Evolutionary conservation across 2,888 invertebrate species (phyloP).

Genomic region (Chrysomela aeneicollis): DNA sequence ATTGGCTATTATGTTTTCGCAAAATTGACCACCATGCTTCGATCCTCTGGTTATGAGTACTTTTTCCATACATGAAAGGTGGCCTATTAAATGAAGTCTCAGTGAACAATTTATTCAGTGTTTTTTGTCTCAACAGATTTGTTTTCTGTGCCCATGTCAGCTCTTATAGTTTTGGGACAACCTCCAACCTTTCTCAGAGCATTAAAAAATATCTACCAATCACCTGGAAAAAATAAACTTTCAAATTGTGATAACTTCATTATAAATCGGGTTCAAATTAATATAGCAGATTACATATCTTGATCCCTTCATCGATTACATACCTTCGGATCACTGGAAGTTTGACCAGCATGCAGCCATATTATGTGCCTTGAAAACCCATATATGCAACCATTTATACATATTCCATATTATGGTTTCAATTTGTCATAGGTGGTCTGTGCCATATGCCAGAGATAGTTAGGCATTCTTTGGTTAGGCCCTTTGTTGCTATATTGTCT

Average conservation of each 20-base stretch:
- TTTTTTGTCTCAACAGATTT: constrained; percentile 10
- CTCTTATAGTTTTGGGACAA: constrained; percentile 9
- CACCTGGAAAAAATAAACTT: constrained; percentile 12
- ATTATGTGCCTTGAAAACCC: constrained; percentile 32
- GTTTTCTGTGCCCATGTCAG: constrained; percentile 20
- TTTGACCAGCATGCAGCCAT: constrained; percentile 25
- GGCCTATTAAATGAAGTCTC: constrained; percentile 6
- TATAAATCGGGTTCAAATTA: constrained; percentile 5
- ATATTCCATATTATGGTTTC: constrained; percentile 34
- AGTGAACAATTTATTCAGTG: background rate
- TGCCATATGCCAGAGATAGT: constrained; percentile 36
- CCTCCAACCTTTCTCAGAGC: constrained; percentile 6
- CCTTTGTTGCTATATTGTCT: constrained; percentile 26
- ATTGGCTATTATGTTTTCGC: constrained; percentile 22
- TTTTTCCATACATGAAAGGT: constrained; percentile 25
- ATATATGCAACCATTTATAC: constrained; percentile 32
- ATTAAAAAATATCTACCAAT: constrained; percentile 22
- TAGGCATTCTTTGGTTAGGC: no score
- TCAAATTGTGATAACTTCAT: background rate
- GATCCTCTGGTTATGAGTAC: constrained; percentile 24
- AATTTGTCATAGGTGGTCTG: constrained; percentile 34
- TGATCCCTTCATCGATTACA: background rate
- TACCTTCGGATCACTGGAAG: constrained; percentile 26
- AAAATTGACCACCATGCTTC: constrained; percentile 27
- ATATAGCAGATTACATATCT: background rate